Conservation (phyloP, 2,888 invertebrate genomes). For the Zaprionus bogoriensis region DNA sequence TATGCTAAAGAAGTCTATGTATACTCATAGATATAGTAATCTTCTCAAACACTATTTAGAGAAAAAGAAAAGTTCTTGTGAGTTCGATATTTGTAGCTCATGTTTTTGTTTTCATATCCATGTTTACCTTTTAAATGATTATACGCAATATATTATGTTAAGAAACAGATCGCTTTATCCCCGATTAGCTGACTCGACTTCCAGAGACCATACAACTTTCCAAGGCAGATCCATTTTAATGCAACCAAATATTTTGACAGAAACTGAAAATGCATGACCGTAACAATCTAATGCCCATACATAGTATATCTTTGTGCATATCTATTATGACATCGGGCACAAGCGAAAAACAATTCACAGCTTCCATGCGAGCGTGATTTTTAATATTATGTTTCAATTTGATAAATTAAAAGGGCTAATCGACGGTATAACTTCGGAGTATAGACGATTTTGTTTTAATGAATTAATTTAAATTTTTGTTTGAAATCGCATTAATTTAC, state of each 20-base stretch:
- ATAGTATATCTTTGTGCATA: not conserved
- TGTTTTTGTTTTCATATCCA: not conserved
- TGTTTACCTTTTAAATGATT: not conserved
- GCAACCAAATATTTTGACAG: slow-evolving; percentile 48
- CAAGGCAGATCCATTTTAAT: slow-evolving; percentile 31
- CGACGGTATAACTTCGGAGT: no score
- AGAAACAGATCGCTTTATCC: not conserved
- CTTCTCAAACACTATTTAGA: no score
- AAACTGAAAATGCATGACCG: slow-evolving; percentile 21
- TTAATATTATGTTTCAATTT: no score
- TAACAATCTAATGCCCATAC: not conserved
- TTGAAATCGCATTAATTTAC: slow-evolving; percentile 45
- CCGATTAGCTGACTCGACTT: slow-evolving; percentile 1
- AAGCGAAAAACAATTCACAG: slow-evolving; percentile 3
- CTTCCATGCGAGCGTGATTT: slow-evolving; percentile 22
- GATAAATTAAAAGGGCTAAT: no score
- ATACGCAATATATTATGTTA: not conserved
- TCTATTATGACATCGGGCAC: not conserved
- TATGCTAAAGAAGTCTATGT: not conserved
- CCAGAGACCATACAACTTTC: slow-evolving; percentile 15
- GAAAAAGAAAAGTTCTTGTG: not conserved
- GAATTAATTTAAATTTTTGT: no score
- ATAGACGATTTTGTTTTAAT: no score
- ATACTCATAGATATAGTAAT: not conserved
- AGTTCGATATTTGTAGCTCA: not conserved